Conservation (phyloP, 2,888 invertebrate genomes). For the Harpalus rubripes region DNA sequence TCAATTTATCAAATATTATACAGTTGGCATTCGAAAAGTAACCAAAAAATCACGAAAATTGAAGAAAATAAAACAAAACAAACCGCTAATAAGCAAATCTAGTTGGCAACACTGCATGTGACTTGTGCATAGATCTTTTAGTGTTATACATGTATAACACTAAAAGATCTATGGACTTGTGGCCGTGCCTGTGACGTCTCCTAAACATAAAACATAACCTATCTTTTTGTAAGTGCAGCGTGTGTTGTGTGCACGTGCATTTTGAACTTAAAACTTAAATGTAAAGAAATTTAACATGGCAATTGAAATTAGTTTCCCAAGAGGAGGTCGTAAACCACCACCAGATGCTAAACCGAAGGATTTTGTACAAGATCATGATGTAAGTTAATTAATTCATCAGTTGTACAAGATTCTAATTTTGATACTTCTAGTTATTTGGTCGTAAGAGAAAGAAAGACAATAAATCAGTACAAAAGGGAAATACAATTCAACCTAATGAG, state of each 20-base stretch:
- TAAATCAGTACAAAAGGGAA: constrained; percentile 74
- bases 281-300: constrained; percentile 45
- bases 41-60: no score
- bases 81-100: no score
- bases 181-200: no score
- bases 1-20: no score
- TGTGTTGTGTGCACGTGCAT: constrained; percentile 41
- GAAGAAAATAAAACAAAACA: no score
- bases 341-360: constrained; percentile 10
- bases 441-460: constrained; percentile 74
- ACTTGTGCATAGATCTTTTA: no score
- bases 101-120: no score
- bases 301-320: constrained; percentile 60
- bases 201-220: no score
- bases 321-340: constrained; percentile 62
- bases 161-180: no score
- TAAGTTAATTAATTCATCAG: constrained; percentile 33
- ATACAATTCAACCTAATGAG: constrained; percentile 72
- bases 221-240: no score
- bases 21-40: no score
- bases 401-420: background rate
- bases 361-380: constrained; percentile 49
- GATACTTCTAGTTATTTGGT: constrained; percentile 54
- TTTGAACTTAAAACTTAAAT: constrained; percentile 3
- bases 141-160: no score